Percentiles rank a stretch among this genome's conserved stretches.
Evolutionary conservation across 2,797 vertebrate species (phyloP).

Genomic region (Gobio occitaniae): DNA sequence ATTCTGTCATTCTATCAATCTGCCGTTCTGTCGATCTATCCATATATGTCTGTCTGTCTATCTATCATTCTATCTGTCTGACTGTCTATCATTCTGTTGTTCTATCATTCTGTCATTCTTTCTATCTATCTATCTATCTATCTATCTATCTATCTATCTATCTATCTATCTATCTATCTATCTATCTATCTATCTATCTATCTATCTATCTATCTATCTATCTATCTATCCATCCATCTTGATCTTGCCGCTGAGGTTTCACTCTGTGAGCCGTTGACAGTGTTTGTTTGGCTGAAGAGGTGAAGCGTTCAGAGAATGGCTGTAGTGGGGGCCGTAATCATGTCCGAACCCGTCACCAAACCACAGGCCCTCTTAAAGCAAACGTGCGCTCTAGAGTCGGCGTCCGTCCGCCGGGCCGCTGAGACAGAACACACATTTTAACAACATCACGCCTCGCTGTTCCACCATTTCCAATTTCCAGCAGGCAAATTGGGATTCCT

Average conservation of each 20-base stretch:
- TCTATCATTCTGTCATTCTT: no score
- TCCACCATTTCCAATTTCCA: constrained; percentile 80
- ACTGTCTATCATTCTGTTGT: not conserved
- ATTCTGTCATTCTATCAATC: no score
- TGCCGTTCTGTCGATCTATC: no score
- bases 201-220: no score
- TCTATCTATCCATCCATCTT: not conserved
- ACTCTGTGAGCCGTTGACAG: not conserved
- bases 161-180: rapidly evolving
- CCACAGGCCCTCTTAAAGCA: constrained; percentile 34
- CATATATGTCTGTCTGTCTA: no score
- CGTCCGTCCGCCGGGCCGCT: constrained; percentile 64
- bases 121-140: no score
- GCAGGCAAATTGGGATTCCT: constrained; percentile 80
- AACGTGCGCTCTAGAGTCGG: constrained; percentile 44
- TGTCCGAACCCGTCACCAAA: constrained; percentile 27
- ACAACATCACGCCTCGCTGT: constrained; percentile 75
- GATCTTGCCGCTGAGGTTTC: not conserved
- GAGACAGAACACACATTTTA: constrained; percentile 64
- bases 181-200: not conserved
- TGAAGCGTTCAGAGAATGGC: constrained; percentile 26
- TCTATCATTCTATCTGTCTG: not conserved
- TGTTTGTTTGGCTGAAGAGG: constrained; percentile 23
- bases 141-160: rapidly evolving
- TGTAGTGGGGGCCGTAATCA: constrained; percentile 51